Evolutionary conservation across 1,140 invertebrate species (phyloP).

Genomic region (Scaptomyza montana): DNA sequence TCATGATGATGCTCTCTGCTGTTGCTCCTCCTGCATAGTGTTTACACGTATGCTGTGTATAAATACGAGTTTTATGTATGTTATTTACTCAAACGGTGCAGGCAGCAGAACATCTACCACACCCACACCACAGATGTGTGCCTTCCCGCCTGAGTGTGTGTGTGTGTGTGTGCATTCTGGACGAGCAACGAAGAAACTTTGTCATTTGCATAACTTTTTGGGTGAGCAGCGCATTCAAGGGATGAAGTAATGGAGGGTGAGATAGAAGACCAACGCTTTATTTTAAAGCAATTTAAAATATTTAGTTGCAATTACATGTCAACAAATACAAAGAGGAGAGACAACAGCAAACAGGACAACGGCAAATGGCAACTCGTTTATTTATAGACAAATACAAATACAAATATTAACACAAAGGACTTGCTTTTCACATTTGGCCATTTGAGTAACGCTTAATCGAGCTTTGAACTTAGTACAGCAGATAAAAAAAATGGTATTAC

Average conservation of each 20-base stretch:
- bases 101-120: constrained; percentile 46
- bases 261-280: constrained; percentile 53
- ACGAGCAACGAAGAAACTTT: constrained; percentile 54
- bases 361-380: constrained; percentile 53
- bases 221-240: constrained; percentile 1
- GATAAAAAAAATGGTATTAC: constrained; percentile 12
- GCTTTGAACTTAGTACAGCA: constrained; percentile 25
- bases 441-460: constrained; percentile 26
- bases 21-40: constrained; percentile 22
- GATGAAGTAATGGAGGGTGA: too few species aligned
- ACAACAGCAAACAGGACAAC: constrained; percentile 25
- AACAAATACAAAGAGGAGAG: constrained; percentile 61
- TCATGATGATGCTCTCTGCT: constrained; percentile 59
- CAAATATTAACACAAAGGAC: constrained; percentile 26
- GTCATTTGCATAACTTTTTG: constrained; percentile 79
- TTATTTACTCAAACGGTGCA: constrained; percentile 80
- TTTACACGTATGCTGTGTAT: constrained; percentile 78
- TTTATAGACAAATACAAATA: constrained; percentile 61
- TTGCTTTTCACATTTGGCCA: constrained; percentile 24
- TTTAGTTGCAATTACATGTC: constrained; percentile 82
- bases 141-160: constrained; percentile 8
- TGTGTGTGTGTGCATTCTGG: background rate
- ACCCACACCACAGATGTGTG: constrained; percentile 17
- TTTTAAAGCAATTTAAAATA: constrained; percentile 83
- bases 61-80: constrained; percentile 81